Percentiles rank a stretch among this genome's conserved stretches.
These are phyloP conservation scores for Drosophila dunni DNA, from an alignment of 1,140 invertebrate genomes.

Conservation along the genomic window DNA sequence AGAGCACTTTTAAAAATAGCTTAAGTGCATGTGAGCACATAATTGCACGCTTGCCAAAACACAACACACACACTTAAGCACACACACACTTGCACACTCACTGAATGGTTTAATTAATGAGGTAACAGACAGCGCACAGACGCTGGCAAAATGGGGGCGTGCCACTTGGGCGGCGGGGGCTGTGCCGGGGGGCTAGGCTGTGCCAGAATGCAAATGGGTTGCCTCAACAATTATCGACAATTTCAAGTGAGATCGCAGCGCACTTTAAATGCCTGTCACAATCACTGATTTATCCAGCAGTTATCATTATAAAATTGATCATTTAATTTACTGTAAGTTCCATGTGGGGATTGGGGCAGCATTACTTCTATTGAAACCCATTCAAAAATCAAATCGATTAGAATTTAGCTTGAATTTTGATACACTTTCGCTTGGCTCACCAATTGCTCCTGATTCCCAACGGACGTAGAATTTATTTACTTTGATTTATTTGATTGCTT, in stretches of 20 bases:
- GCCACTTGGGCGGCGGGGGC: conserved; percentile 11
- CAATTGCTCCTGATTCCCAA: too few relatives aligned
- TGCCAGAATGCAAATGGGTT: conserved; percentile 26
- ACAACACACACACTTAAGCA: conserved; percentile 18
- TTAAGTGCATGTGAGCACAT: conserved; percentile 30
- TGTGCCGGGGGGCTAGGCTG: neutral
- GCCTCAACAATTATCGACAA: conserved; percentile 7
- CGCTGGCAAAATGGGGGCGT: conserved; percentile 40
- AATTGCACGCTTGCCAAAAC: conserved; percentile 51
- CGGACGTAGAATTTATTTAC: neutral
- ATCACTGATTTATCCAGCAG: neutral
- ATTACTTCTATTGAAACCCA: neutral
- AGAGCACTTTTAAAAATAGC: conserved; percentile 45
- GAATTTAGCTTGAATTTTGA: too few relatives aligned
- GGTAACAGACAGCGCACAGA: conserved; percentile 50
- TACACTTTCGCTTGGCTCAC: too few relatives aligned
- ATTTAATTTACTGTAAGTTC: neutral
- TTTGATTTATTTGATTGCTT: neutral
- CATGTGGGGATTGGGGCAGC: neutral
- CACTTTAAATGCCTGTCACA: neutral
- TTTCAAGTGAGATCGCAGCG: conserved; percentile 1
- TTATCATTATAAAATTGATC: neutral
- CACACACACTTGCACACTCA: conserved; percentile 2
- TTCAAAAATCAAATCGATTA: neutral
- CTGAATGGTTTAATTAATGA: conserved; percentile 43